Evolutionary conservation across 2,113 vertebrate species (phyloP).

Genomic region (Chaenogobius annularis): DNA sequence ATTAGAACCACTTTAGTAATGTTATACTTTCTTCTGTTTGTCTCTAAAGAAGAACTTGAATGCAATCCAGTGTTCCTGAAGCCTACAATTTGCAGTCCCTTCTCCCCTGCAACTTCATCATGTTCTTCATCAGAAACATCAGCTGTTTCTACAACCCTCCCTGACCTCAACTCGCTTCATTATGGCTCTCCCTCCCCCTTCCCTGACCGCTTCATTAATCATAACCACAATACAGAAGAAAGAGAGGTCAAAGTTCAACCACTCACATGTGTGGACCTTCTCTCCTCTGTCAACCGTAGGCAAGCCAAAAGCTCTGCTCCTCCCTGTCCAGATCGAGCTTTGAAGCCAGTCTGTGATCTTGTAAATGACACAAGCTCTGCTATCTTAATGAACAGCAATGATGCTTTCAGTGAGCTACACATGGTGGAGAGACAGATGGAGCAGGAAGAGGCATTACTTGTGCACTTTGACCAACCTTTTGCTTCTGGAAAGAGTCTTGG

Average conservation of each 20-base stretch:
- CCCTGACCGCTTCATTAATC: conserved; percentile 42
- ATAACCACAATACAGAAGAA: conserved; percentile 36
- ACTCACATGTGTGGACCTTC: conserved; percentile 87
- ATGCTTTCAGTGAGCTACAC: conserved; percentile 76
- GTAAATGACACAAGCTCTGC: conserved; percentile 86
- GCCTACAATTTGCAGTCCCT: conserved; percentile 45
- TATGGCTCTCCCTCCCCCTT: conserved; percentile 61
- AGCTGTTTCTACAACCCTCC: conserved; percentile 52
- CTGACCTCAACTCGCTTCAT: conserved; percentile 68
- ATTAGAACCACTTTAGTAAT: not conserved
- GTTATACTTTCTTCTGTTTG: not conserved
- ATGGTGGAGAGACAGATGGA: conserved; percentile 64
- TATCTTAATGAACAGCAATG: conserved; percentile 71
- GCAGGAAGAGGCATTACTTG: conserved; percentile 63
- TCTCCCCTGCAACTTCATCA: conserved; percentile 69
- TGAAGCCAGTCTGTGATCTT: conserved; percentile 89
- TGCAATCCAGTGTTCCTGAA: conserved; percentile 67
- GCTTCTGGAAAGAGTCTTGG: conserved; percentile 33
- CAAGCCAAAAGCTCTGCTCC: conserved; percentile 71
- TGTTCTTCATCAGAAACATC: conserved; percentile 66
- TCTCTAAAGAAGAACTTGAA: conserved; percentile 76
- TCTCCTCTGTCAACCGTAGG: conserved; percentile 85
- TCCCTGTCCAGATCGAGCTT: conserved; percentile 76
- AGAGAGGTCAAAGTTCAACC: conserved; percentile 73
- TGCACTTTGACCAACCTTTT: conserved; percentile 74